Evolutionary conservation across 2,797 vertebrate genomes (phyloP).

Genomic region (Telmatherina bonti): DNA sequence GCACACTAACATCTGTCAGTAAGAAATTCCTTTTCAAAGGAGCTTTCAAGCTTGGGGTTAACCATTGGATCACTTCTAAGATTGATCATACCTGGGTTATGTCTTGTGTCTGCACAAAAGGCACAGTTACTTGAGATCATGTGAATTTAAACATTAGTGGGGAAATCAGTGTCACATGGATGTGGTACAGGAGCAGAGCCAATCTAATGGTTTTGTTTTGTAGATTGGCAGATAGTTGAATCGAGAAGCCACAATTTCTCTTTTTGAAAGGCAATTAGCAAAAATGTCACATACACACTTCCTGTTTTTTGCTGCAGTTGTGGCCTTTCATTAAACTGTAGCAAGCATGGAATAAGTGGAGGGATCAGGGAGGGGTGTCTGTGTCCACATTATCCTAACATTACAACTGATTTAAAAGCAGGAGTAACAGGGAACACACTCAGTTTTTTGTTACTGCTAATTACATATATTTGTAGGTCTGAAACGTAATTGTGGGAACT

Average conservation of each 20-base stretch:
- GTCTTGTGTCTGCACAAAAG: constrained; percentile 9
- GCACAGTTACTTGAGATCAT: constrained; percentile 11
- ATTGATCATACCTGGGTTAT: constrained; percentile 1
- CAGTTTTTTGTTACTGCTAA: background rate
- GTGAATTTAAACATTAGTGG: constrained; percentile 30
- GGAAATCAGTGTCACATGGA: constrained; percentile 36
- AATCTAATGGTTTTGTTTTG: constrained; percentile 28
- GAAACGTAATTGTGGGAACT: background rate
- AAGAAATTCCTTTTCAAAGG: constrained; percentile 3
- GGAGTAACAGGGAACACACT: background rate
- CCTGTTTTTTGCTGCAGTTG: background rate
- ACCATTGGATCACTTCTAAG: background rate
- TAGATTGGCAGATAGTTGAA: constrained; percentile 18
- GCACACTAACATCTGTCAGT: constrained; percentile 8
- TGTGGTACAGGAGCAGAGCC: background rate
- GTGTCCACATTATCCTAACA: background rate
- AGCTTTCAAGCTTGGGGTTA: background rate
- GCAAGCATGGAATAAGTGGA: background rate
- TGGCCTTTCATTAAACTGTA: background rate
- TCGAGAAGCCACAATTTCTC: constrained; percentile 14
- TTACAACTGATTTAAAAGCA: background rate
- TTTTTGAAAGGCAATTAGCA: constrained; percentile 13
- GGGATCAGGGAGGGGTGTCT: background rate
- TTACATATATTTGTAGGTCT: background rate
- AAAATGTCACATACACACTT: background rate